Base-by-base conservation (phyloP, 2,888 invertebrate genomes). In the Cheilosia soror region DNA sequence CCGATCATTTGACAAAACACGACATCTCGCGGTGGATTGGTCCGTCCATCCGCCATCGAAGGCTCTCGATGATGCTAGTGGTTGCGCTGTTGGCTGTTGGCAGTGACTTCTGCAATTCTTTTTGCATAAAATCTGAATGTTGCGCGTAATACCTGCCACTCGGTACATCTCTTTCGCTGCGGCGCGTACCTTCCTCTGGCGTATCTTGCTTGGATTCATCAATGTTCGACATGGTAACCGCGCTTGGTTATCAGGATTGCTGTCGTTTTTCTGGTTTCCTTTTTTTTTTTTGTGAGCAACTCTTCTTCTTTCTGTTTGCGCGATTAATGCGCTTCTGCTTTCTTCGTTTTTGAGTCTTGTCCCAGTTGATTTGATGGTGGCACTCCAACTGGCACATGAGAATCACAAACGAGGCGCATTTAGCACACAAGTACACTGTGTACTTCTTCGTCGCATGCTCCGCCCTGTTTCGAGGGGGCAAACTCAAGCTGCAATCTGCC, bases 201-300 rank as follows among this genome's bases (percentile, higher is more conserved):
- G 79, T 84, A 79, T 84, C 84, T 75, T 58, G 69, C 69, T 80
- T 76, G 85, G 75, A 81, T 72, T 85, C 80, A 85, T 85, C 85
- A 85, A 81, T 66, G 85, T 85, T 85, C 85, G 85, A 85, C 81
- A 81, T 81, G 85, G 80, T 73, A 71, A 77, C 76, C 80, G 68
- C 76, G 68, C 76, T 72, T 68, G 69, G 77, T 85, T 85, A 85
- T 81, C 71, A 62, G 81, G 81, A 85, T 37, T 76, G 66, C 76
- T 77, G 85, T 66, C 53, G 85, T 85, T 76, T 85, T 85, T 72
- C 85, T 81, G 85, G 85, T 85, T 85, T 84, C 29, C n/a, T n/a
- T 29, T 29, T 37, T 2, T 29, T 37, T 11, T 37, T 60, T 60
- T 42, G 60, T 63, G 42, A 15, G 65, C 80, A 62, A 73, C 83